Evolutionary conservation across 2,888 invertebrate species (phyloP).

Genomic region (Vanessa cardui): DNA sequence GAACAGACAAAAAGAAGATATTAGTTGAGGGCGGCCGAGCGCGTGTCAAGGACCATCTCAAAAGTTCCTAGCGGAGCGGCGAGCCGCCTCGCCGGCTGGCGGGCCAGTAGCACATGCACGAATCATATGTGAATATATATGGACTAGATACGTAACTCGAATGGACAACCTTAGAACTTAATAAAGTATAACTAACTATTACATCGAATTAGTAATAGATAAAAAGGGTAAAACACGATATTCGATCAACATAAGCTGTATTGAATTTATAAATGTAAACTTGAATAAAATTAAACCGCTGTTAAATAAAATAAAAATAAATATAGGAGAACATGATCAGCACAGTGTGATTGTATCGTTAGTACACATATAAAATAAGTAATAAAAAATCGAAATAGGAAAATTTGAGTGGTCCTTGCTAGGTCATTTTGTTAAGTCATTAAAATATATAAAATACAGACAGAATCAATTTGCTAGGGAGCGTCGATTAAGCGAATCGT

Average conservation of each 20-base stretch:
- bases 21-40: slow-evolving; percentile 83
- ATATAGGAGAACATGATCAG: slow-evolving; percentile 43
- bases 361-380: slow-evolving; percentile 49
- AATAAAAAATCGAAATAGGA: slow-evolving; percentile 76
- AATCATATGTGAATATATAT: slow-evolving; percentile 47
- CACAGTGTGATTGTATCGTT: slow-evolving; percentile 43
- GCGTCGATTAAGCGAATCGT: slow-evolving; percentile 38
- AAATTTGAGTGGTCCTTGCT: slow-evolving; percentile 92
- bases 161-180: slow-evolving; percentile 69
- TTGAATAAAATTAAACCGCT: slow-evolving; percentile 29
- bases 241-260: slow-evolving; percentile 66
- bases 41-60: slow-evolving; percentile 94
- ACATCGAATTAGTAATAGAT: slow-evolving; percentile 73
- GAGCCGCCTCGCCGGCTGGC: slow-evolving; percentile 46
- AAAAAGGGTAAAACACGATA: slow-evolving; percentile 64
- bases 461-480: slow-evolving; percentile 42
- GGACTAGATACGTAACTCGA: slow-evolving; percentile 59
- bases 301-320: slow-evolving; percentile 50
- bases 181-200: slow-evolving; percentile 69
- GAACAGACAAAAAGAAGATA: slow-evolving; percentile 86
- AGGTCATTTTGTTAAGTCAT: slow-evolving; percentile 44
- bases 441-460: slow-evolving; percentile 30
- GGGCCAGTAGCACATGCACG: slow-evolving; percentile 76
- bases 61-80: slow-evolving; percentile 88
- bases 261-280: slow-evolving; percentile 47